Conservation (phyloP, 2,113 vertebrate genomes). For the Microtus pennsylvanicus region DNA sequence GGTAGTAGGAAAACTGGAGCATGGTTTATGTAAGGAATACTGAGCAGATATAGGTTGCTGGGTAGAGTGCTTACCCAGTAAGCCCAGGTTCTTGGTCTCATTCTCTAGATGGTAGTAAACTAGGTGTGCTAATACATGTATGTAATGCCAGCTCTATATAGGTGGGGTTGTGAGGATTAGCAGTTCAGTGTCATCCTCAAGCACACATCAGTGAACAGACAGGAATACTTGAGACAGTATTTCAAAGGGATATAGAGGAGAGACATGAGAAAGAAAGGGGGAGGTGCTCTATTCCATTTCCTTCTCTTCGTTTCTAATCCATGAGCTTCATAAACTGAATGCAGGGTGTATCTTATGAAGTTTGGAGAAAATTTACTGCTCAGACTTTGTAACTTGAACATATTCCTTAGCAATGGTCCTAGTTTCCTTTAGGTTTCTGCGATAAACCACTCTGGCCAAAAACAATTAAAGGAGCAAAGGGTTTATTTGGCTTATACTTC, state of each 20-base stretch:
- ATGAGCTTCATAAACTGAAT: background rate
- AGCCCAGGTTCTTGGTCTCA: background rate
- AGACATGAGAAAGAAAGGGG: too few species aligned
- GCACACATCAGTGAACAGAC: background rate
- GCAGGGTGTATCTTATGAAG: background rate
- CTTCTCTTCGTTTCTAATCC: background rate
- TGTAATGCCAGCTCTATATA: background rate
- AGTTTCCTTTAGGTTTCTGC: background rate
- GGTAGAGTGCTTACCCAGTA: background rate
- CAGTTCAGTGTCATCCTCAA: background rate
- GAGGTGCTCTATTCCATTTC: fast-evolving
- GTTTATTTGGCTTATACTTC: background rate
- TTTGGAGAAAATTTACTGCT: background rate
- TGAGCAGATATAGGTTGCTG: background rate
- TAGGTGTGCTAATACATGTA: background rate
- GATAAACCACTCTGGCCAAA: background rate
- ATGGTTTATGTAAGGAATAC: background rate
- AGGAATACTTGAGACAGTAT: background rate
- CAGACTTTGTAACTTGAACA: background rate
- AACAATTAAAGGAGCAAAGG: background rate
- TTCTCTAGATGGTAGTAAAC: background rate
- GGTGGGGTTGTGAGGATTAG: background rate
- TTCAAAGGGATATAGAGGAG: background rate
- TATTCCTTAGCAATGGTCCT: background rate
- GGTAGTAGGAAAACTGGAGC: background rate